Conservation (phyloP, 2,888 invertebrate species). For the Orgyia antiqua region DNA sequence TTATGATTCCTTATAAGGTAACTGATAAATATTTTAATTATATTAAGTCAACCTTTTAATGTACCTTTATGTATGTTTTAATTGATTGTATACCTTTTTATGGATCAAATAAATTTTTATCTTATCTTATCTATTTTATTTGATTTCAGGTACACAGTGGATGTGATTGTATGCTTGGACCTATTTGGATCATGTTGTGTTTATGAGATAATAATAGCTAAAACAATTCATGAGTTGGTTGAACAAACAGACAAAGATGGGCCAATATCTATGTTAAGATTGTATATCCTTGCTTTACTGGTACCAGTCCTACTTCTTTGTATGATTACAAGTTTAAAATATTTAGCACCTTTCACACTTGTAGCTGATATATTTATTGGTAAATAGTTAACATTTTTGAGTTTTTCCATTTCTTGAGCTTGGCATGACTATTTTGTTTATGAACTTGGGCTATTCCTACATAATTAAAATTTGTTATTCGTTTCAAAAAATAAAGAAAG, state of each 20-base stretch:
- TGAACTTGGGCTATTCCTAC: too few species aligned
- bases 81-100: too few species aligned
- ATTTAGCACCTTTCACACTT: constrained; percentile 61
- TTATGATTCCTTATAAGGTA: too few species aligned
- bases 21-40: too few species aligned
- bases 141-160: constrained; percentile 44
- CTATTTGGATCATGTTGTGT: constrained; percentile 67
- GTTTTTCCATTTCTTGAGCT: too few species aligned
- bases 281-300: constrained; percentile 50
- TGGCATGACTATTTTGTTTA: too few species aligned
- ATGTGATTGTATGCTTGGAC: constrained; percentile 57
- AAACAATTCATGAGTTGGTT: constrained; percentile 54
- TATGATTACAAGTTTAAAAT: constrained; percentile 66
- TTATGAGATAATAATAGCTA: constrained; percentile 66
- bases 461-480: too few species aligned
- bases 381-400: constrained; percentile 25
- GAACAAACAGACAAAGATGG: constrained; percentile 28
- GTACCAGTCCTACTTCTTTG: constrained; percentile 59
- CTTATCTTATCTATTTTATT: too few species aligned
- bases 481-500: too few species aligned
- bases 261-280: constrained; percentile 26
- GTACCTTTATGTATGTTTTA: too few species aligned
- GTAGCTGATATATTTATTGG: constrained; percentile 63
- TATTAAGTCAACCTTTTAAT: too few species aligned
- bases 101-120: too few species aligned